These are phyloP conservation scores for Ypsolopha scabrella DNA, from an alignment of 2,888 invertebrate genomes.

Conservation along the genomic window DNA sequence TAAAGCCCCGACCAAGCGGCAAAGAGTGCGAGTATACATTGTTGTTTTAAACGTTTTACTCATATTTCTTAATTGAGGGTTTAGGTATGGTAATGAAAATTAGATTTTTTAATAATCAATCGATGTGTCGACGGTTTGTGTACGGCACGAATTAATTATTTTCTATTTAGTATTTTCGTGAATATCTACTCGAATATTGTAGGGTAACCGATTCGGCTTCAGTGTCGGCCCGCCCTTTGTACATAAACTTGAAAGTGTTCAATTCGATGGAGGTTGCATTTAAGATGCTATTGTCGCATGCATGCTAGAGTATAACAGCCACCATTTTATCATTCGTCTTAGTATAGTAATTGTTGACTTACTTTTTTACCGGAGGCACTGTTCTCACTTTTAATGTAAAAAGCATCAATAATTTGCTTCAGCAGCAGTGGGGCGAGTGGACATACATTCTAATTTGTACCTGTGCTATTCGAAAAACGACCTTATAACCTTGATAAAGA, in stretches of 20 bases:
- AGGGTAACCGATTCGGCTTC: conserved; percentile 23
- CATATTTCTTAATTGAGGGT: conserved; percentile 42
- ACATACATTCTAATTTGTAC: background rate
- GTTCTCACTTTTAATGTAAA: conserved; percentile 1
- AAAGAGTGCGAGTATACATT: conserved; percentile 44
- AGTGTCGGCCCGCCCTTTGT: conserved; percentile 40
- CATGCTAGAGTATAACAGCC: conserved; percentile 38
- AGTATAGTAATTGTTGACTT: conserved; percentile 1
- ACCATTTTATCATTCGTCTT: conserved; percentile 5
- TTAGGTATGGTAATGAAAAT: conserved; percentile 33
- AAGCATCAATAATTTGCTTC: background rate
- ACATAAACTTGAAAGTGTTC: conserved; percentile 63
- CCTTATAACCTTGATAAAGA: no score
- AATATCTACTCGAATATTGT: conserved; percentile 67
- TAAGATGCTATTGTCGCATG: conserved; percentile 62
- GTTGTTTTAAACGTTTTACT: conserved; percentile 48
- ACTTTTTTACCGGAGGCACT: conserved; percentile 3
- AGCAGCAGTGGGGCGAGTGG: background rate
- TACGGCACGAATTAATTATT: conserved; percentile 45
- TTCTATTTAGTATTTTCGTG: conserved; percentile 40
- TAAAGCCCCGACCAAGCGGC: no score
- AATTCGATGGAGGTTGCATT: conserved; percentile 61
- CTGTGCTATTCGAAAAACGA: no score
- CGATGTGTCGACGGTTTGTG: conserved; percentile 37
- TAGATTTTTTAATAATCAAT: conserved; percentile 44